Evolutionary conservation across 1,140 invertebrate genomes (phyloP).

Genomic region (Popillia japonica): DNA sequence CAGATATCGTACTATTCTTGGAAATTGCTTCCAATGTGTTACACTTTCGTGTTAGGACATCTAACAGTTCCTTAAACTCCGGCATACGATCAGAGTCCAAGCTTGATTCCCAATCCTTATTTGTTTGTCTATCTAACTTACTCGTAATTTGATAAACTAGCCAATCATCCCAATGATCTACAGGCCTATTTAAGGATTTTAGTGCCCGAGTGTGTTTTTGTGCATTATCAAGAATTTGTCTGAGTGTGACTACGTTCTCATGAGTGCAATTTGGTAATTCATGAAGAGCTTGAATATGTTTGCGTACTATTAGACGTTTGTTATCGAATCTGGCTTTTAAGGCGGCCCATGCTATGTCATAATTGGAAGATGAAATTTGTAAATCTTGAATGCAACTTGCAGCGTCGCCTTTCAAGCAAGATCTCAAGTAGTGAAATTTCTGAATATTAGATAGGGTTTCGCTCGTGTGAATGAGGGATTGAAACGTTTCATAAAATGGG

Average conservation of each 20-base stretch:
- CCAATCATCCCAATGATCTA: conserved; percentile 51
- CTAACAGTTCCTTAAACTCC: conserved; percentile 44
- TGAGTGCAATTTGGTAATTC: background rate
- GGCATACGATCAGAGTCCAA: conserved; percentile 30
- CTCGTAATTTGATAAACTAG: conserved; percentile 53
- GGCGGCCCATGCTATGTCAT: conserved; percentile 42
- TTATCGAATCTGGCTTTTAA: conserved; percentile 43
- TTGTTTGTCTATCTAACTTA: conserved; percentile 52
- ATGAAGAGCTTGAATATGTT: conserved; percentile 38
- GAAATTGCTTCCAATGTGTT: conserved; percentile 47
- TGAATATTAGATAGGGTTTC: background rate
- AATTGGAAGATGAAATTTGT: conserved; percentile 43
- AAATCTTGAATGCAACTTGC: conserved; percentile 45
- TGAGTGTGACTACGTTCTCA: background rate
- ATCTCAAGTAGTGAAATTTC: conserved; percentile 51
- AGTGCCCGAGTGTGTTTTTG: conserved; percentile 7
- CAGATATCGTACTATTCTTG: background rate
- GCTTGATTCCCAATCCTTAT: conserved; percentile 52
- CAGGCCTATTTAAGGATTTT: background rate
- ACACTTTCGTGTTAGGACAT: conserved; percentile 50
- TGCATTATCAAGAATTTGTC: background rate
- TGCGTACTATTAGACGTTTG: background rate
- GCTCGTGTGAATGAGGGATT: no score
- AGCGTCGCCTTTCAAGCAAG: conserved; percentile 49
- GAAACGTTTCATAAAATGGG: no score